These are phyloP conservation scores for Origma solitaria DNA, from an alignment of 2,113 vertebrate species.

Conservation along the genomic window DNA sequence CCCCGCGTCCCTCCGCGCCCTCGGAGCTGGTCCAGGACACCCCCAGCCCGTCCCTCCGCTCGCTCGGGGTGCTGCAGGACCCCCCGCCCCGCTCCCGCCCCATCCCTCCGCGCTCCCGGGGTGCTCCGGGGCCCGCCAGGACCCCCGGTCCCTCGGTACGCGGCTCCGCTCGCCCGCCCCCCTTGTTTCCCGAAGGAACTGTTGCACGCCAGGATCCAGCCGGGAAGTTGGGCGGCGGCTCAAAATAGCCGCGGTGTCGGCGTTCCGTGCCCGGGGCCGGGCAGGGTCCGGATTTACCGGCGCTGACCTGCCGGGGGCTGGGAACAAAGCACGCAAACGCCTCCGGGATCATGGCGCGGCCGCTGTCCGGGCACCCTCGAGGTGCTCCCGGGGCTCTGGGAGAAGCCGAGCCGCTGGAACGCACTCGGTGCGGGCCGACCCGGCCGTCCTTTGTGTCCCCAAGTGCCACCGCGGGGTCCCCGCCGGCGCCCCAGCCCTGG, in stretches of 20 bases:
- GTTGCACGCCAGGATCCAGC: background rate
- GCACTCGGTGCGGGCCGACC: background rate
- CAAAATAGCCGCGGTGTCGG: background rate
- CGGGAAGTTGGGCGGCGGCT: slow-evolving; percentile 2
- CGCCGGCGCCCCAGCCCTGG: background rate
- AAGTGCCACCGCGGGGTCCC: background rate
- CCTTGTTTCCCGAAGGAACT: background rate
- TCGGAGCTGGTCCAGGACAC: background rate
- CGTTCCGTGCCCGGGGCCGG: background rate
- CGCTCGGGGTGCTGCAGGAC: background rate
- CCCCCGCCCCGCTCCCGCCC: background rate
- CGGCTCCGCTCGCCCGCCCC: background rate
- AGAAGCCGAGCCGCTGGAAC: background rate
- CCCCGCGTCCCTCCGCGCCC: too few relatives aligned
- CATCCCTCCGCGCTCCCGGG: background rate
- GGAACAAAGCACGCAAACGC: background rate
- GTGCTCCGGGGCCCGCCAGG: background rate
- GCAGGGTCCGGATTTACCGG: background rate
- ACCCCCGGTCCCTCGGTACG: background rate
- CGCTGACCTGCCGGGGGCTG: background rate
- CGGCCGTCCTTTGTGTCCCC: background rate
- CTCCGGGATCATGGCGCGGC: background rate
- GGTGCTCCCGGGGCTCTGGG: background rate
- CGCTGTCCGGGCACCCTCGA: background rate
- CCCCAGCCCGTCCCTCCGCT: background rate